These are phyloP conservation scores for Dynastes grantii DNA, from an alignment of 2,888 invertebrate species.

Conservation along the genomic window DNA sequence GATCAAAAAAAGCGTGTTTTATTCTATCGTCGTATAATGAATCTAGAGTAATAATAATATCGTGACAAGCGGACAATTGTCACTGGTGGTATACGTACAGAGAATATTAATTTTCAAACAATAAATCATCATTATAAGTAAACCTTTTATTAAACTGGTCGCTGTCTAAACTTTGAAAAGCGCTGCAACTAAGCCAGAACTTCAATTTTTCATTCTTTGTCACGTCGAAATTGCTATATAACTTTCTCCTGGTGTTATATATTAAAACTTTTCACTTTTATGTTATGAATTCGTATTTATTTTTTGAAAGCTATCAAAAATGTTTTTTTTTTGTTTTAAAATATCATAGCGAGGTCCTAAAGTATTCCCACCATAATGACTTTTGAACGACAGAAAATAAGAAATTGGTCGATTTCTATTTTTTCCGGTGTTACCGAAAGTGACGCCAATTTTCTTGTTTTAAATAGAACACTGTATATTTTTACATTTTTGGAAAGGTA, in stretches of 20 bases:
- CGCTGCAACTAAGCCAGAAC: constrained; percentile 58
- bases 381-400: too few relatives aligned
- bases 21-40: too few relatives aligned
- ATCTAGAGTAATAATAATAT: background rate
- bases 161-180: constrained; percentile 63
- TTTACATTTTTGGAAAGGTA: too few relatives aligned
- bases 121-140: constrained; percentile 66
- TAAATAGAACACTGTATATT: too few relatives aligned
- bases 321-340: too few relatives aligned
- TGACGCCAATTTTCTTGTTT: too few relatives aligned
- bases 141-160: constrained; percentile 65
- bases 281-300: background rate
- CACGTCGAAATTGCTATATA: constrained; percentile 31
- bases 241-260: constrained; percentile 16
- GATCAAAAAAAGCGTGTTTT: too few relatives aligned
- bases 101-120: constrained; percentile 63
- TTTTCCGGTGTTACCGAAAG: too few relatives aligned
- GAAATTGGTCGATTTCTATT: too few relatives aligned
- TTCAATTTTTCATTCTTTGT: constrained; percentile 59
- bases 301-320: too few relatives aligned
- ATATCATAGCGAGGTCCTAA: too few relatives aligned
- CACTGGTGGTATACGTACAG: constrained; percentile 18
- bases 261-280: constrained; percentile 22
- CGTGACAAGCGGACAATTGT: constrained; percentile 3
- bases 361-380: too few relatives aligned